Evolutionary conservation across 37 sponge, comb jelly and placozoan genomes (phyloP), one percentile per base, ranked within the genome.

Genomic region (Halichondria panicea): DNA sequence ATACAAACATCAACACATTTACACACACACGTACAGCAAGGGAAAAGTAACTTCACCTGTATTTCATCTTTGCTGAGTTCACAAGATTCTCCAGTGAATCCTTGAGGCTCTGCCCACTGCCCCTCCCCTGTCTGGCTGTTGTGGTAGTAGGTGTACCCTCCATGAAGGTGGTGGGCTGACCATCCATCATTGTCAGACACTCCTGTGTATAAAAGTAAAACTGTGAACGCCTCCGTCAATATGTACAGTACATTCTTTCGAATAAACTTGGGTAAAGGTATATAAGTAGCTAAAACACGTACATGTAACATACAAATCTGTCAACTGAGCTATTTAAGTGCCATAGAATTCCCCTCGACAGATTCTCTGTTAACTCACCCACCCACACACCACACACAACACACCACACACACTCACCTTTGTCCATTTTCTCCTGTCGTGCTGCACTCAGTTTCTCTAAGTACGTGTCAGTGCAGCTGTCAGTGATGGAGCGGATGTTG

Each of bases 401-500:
- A n/a, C n/a, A n/a, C n/a, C n/a, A n/a, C 5, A 30, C 36, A 64
- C 0, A 70, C 78, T 33, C 39, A 75, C 71, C 80, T 79, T 35
- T 59, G 60, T 76, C 75, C 15, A 40, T 66, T 70, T 95, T 94
- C 50, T 81, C 81, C 22, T 59, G 74, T 55, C 35, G 76, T 37
- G 92, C 89, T 33, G 72, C 84, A 12, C 62, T 55, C 41, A 98
- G 88, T 60, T 90, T 84, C 61, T 74, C 73, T 55, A 84, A 86
- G 80, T 98, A 98, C 64, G 81, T 64, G 4, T 83, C 91, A 15
- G 93, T 90, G 80, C 99, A 98, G 30, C 83, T 88, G n/a, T 86
- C 84, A 15, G 91, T 86, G 84, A 89, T 87, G 78, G 89, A 89
- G 37, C 85, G 64, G 80, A 95, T 69, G 58, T 46, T 50, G 21